Conservation (phyloP, 1,140 invertebrate genomes). For the Oryctes rhinoceros region DNA sequence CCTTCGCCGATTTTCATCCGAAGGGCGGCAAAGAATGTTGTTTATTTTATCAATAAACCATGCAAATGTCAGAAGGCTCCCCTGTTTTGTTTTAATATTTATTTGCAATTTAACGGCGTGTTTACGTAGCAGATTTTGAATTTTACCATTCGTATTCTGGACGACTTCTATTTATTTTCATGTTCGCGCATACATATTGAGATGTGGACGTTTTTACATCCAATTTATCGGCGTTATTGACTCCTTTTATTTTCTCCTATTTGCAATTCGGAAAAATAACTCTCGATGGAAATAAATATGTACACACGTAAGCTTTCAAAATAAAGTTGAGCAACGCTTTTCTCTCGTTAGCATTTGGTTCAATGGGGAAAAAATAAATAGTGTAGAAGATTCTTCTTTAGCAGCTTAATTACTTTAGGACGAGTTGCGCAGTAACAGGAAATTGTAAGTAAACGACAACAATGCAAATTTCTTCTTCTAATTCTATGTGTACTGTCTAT, state of each 20-base stretch:
- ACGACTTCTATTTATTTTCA: constrained; percentile 33
- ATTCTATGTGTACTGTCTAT: too few relatives aligned
- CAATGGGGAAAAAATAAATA: too few relatives aligned
- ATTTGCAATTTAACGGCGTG: constrained; percentile 25
- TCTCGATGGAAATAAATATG: neutral
- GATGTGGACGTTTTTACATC: neutral
- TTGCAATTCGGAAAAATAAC: neutral
- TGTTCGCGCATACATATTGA: constrained; percentile 31
- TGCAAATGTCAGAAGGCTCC: constrained; percentile 19
- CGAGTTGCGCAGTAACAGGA: too few relatives aligned
- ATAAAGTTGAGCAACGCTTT: too few relatives aligned
- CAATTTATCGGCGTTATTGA: constrained; percentile 12
- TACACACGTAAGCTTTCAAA: too few relatives aligned
- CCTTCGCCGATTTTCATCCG: neutral
- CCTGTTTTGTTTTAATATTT: constrained; percentile 21
- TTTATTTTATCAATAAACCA: constrained; percentile 37
- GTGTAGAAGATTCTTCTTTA: too few relatives aligned
- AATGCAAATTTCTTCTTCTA: too few relatives aligned
- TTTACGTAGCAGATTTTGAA: constrained; percentile 28
- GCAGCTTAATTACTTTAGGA: too few relatives aligned
- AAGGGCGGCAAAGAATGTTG: constrained; percentile 19
- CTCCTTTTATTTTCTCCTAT: neutral
- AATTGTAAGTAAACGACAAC: too few relatives aligned
- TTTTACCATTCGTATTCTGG: constrained; percentile 8
- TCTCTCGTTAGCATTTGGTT: too few relatives aligned